phyloP scores from a whole-genome alignment of 2,797 vertebrate species.

The Anniella stebbinsi region DNA sequence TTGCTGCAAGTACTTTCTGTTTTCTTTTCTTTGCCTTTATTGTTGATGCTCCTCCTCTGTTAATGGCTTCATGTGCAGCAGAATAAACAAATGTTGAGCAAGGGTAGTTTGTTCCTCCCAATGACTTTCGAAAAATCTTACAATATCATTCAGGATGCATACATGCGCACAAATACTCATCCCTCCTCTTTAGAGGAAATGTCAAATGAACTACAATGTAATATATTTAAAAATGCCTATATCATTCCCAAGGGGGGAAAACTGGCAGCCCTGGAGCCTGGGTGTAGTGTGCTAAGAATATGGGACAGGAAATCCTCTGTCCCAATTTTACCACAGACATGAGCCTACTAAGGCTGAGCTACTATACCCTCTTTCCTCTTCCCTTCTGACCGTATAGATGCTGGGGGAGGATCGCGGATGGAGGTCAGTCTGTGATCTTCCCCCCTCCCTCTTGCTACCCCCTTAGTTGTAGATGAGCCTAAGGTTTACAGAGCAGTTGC shows the following conservation, averaged over 20 bases:
- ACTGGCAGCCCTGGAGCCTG: background rate
- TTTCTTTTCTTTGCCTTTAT: conserved; percentile 20
- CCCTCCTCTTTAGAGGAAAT: background rate
- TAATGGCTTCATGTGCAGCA: conserved; percentile 26
- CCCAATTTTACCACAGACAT: background rate
- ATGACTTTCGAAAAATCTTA: background rate
- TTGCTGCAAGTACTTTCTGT: conserved; percentile 35
- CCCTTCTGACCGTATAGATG: no score
- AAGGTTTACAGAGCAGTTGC: background rate
- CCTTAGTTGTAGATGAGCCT: no score
- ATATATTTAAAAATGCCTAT: background rate
- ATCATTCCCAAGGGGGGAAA: background rate
- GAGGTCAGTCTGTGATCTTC: no score
- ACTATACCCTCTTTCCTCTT: background rate
- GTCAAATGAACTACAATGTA: background rate
- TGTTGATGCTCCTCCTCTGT: conserved; percentile 3
- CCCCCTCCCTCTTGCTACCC: no score
- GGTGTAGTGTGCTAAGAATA: background rate
- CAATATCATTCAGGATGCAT: background rate
- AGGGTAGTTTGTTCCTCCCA: background rate
- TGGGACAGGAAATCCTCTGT: background rate
- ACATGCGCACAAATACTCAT: background rate
- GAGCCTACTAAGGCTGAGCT: background rate
- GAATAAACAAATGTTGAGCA: conserved; percentile 22
- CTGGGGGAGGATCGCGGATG: no score